These are phyloP conservation scores for Limnephilus lunatus DNA, from an alignment of 2,888 invertebrate species.

Conservation along the genomic window DNA sequence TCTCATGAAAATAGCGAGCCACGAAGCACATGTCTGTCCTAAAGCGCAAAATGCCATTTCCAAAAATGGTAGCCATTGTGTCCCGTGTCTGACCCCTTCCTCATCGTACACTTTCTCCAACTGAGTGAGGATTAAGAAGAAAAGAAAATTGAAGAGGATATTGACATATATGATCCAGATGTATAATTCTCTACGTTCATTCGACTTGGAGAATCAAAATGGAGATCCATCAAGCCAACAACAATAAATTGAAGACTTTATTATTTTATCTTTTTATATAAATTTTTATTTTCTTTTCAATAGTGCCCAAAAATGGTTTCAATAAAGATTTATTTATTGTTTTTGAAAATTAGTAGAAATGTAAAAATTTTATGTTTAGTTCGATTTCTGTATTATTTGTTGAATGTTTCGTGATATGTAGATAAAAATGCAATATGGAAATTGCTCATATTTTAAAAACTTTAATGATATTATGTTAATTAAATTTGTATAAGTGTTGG, in stretches of 20 bases:
- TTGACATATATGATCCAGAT: not conserved
- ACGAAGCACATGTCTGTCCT: constrained; percentile 6
- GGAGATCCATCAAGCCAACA: not conserved
- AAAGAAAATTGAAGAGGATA: not conserved
- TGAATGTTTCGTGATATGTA: not conserved
- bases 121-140: not conserved
- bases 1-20: not conserved
- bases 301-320: not conserved
- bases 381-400: not conserved
- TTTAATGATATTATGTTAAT: not conserved
- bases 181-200: not conserved
- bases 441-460: not conserved
- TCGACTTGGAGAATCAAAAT: constrained; percentile 3
- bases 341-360: not conserved
- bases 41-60: constrained; percentile 31
- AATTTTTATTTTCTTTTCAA: not conserved
- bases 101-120: constrained; percentile 56
- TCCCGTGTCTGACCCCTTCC: constrained; percentile 59
- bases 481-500: not conserved
- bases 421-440: not conserved
- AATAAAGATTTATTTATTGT: not conserved
- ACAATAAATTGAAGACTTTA: not conserved
- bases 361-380: not conserved
- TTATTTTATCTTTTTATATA: not conserved
- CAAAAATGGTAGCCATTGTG: constrained; percentile 47